A percentile compares a stretch with the other conserved stretches of the same genome.
Conservation (phyloP, 2,113 vertebrate species). For the Dinomys branickii region DNA sequence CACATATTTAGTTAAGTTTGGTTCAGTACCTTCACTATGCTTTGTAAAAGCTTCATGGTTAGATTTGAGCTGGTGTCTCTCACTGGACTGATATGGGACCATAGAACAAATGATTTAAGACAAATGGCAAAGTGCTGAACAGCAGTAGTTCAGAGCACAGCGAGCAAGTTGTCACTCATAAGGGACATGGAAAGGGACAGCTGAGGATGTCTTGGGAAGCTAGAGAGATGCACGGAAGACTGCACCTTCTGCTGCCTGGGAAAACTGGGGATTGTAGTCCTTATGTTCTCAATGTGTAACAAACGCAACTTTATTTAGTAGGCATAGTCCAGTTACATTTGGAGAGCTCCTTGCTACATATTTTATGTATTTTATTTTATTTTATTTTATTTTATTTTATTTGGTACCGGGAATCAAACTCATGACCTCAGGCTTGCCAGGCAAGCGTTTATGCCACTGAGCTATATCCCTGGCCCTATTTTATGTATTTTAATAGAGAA, state of each 20-base stretch:
- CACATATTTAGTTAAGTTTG: not conserved
- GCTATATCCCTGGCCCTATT: no score
- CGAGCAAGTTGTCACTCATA: no score
- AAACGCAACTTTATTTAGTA: not conserved
- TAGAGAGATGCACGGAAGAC: no score
- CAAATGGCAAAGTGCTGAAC: not conserved
- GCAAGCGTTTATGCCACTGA: no score
- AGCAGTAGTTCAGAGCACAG: not conserved
- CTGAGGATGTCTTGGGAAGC: not conserved
- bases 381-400: no score
- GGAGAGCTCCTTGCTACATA: no score
- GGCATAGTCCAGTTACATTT: not conserved
- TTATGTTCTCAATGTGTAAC: not conserved
- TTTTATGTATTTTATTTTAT: not conserved
- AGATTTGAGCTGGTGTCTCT: not conserved
- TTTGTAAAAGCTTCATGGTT: not conserved
- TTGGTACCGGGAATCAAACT: no score
- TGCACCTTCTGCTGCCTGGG: not conserved
- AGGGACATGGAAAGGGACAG: not conserved
- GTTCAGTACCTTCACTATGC: not conserved
- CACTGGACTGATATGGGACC: not conserved
- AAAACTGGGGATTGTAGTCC: not conserved
- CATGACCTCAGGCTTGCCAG: no score
- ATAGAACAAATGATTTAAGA: not conserved
- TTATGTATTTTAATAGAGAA: not conserved